Base-by-base conservation (phyloP, 92 coral and sea anemone species). In the Zoanthus sociatus region DNA sequence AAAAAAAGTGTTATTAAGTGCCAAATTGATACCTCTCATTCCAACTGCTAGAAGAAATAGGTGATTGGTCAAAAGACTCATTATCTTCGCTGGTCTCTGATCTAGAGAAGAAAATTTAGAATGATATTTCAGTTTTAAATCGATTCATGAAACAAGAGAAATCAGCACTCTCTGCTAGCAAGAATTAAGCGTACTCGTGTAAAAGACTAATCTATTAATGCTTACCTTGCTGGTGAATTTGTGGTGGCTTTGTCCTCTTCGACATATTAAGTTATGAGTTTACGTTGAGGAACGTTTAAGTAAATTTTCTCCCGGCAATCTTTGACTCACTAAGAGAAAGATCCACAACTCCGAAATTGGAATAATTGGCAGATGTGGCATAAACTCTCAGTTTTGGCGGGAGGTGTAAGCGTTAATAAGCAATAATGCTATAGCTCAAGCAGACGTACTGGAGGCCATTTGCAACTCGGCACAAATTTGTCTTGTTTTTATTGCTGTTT, bases 381-480 rank as follows among this genome's bases (percentile, higher is more conserved):
- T 85, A 85, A 85, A 85, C 82, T 73, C 72, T 85, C 82, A 58
- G 42, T 60, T 82, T 82, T 82, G 88, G 88, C 82, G 83, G 82
- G 88, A 85, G 81, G 81, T 84, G 79, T 5, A 67, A 67, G 32
- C 72, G 88, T 73, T 85, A 73, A 85, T 71, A 73, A 85, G 88
- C 82, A 72, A 82, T 74, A 85, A 74, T 85, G 33, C 54, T 85
- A 53, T 73, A 85, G 82, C 83, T 85, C 88, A 74, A 85, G 88
- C 83, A 82, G 88, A 85, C 88, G 88, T 74, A 73, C 81, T 85
- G 74, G 88, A 71, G 88, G 88, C 83, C 75, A 85, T 85, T 85
- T 74, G 73, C 88, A 74, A 85, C 88, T 72, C 74, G 88, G 88
- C 88, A 85, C 81, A 73, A 50, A 85, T 85, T 85, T 73, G 88